Evolutionary conservation across 1,140 invertebrate genomes (phyloP), one percentile per base, ranked within the genome.

Genomic region (Drosophila nigrodunni): DNA sequence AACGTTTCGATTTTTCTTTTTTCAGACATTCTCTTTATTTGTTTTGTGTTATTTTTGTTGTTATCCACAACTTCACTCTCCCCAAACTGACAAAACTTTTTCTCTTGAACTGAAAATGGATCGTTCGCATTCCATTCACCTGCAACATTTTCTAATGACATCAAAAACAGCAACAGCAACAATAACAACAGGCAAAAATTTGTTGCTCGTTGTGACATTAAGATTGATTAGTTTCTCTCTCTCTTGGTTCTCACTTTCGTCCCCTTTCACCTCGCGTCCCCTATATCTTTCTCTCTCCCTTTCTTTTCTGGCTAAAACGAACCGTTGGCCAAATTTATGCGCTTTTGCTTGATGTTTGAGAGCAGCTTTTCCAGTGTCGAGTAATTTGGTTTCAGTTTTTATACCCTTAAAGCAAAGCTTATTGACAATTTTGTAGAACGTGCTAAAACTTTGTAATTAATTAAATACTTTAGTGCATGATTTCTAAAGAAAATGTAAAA

Each of bases 81-180:
- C 34, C 41, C 44, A 43, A 66, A 64, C 72, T 61, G 71, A 55
- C 59, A 77, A 74, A 77, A 74, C 60, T 79, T 66, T 65, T 60
- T 37, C 47, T 39, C 49, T 72, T 77, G 50, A 43, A 58, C 60
- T 59, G 74, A 70, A 80, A 81, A 78, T 78, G 71, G 68, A 88
- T 89, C 72, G 74, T 60, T 72, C 62, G 68, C 80, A 81, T 88
- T 88, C 85, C 85, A 78, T 85, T 88, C 71, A 88, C 85, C 85
- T 88, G 85, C 85, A 88, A 74, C 80, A 88, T 85, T 89, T 88
- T 88, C 78, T 85, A 88, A 88, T 88, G 85, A 89, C 85, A 89
- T 85, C 85, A 75, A 75, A 73, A 66, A 58, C 77, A 87, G 68
- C 82, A 81, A 50, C 58, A 75, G 3, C 50, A 76, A 72, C 43